Base-by-base conservation (phyloP, 2,113 vertebrate species). In the Thunnus maccoyii region DNA sequence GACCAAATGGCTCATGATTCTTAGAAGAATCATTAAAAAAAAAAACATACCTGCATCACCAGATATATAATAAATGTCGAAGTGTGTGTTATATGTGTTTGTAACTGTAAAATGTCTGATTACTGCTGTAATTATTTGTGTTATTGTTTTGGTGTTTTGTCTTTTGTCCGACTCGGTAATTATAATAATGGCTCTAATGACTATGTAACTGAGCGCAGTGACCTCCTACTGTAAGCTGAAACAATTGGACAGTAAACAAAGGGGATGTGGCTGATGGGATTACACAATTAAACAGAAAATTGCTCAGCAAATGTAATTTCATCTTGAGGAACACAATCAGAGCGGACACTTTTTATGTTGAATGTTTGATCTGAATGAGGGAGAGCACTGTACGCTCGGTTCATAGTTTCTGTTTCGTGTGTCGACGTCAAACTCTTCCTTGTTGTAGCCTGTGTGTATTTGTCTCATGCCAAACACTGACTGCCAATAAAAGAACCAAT, bases 401-500 rank as follows among this genome's bases (percentile, higher is more conserved):
- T 83, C 56, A 50, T 74, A 74, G 51, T 76, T 80, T 79, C 44
- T 70, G 64, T 88, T 80, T 74, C 10, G 36, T 85, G 78, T 82
- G 71, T 93, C 74, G 17, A 51, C 64, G 73, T 88, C 74, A 54
- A 75, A 82, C 27, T 80, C 55, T 75, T 81, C 58, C 79, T 78
- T 77, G 76, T 76, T 82, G 82, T 93, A 80, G n/a, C 77, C 55
- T 60, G 64, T 79, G 78, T 89, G 86, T 91, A 72, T 81, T 78
- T 76, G 85, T 91, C 84, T 77, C 83, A 84, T 72, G 48, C 66
- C 88, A 84, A 89, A 80, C 60, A 78, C 76, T 83, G 74, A 90
- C 90, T 92, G 90, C 91, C 90, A 92, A 92, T 94, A 89, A 94
- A 92, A 82, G 8, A 80, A 68, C 54, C 16, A 4, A 79, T 74